Conservation (phyloP, 2,113 vertebrate species). For the Copsychus sechellarum region DNA sequence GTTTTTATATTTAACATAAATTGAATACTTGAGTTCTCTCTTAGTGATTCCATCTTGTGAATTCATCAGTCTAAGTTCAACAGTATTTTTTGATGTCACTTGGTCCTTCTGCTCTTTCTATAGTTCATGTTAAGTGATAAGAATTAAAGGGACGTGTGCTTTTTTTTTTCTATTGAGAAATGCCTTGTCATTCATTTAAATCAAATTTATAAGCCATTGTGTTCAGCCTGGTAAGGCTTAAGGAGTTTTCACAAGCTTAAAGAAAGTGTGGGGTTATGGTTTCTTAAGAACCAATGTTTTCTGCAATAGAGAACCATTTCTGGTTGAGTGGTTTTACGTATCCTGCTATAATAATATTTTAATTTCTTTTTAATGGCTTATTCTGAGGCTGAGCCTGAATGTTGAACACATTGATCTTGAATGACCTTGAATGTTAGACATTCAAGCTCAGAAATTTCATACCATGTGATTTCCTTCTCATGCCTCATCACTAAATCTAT, state of each 20-base stretch:
- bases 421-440: background rate
- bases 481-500: background rate
- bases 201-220: background rate
- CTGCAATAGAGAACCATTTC: background rate
- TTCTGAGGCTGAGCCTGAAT: background rate
- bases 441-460: background rate
- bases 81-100: background rate
- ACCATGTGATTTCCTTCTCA: background rate
- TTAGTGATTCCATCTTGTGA: background rate
- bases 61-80: background rate
- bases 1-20: background rate
- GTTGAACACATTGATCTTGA: background rate
- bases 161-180: background rate
- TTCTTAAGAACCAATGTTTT: background rate
- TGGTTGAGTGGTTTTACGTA: background rate
- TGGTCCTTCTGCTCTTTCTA: background rate
- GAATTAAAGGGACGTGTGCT: background rate
- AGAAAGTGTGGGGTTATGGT: background rate
- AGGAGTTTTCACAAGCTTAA: background rate
- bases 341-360: background rate
- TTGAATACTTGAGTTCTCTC: background rate
- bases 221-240: background rate
- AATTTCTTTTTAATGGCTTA: background rate
- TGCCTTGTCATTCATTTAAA: background rate
- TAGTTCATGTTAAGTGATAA: background rate